phyloP scores from a whole-genome alignment of 2,888 invertebrate species.

The Acrobasis consociella region DNA sequence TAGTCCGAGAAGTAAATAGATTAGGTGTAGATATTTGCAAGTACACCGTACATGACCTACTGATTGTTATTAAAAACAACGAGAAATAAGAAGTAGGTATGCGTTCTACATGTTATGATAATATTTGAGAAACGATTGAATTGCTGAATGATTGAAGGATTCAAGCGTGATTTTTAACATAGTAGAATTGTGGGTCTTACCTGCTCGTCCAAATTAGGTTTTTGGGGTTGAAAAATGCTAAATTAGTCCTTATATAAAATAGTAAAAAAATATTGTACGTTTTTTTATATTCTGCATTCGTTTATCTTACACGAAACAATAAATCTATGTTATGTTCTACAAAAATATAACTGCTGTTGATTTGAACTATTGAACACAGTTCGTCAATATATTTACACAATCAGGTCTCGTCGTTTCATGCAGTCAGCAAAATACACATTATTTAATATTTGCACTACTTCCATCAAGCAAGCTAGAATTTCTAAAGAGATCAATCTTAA shows the following conservation, averaged over 20 bases:
- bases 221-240: constrained; percentile 5
- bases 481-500: not conserved
- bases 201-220: constrained; percentile 5
- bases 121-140: too few species aligned
- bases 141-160: too few species aligned
- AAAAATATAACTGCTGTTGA: constrained; percentile 1
- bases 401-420: not conserved
- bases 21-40: too few species aligned
- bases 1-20: too few species aligned
- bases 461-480: constrained; percentile 11
- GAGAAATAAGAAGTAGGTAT: too few species aligned
- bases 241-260: not conserved
- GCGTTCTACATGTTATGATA: too few species aligned
- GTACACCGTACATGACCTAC: too few species aligned
- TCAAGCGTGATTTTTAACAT: too few species aligned
- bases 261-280: not conserved
- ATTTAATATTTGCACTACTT: constrained; percentile 1
- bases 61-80: too few species aligned
- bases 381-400: not conserved
- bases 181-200: not conserved
- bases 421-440: constrained; percentile 1
- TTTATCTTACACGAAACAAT: not conserved
- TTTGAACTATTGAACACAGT: constrained; percentile 10
- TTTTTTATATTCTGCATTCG: constrained; percentile 9
- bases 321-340: not conserved